Evolutionary conservation across 2,113 vertebrate genomes (phyloP).

Genomic region (Geothlypis trichas): DNA sequence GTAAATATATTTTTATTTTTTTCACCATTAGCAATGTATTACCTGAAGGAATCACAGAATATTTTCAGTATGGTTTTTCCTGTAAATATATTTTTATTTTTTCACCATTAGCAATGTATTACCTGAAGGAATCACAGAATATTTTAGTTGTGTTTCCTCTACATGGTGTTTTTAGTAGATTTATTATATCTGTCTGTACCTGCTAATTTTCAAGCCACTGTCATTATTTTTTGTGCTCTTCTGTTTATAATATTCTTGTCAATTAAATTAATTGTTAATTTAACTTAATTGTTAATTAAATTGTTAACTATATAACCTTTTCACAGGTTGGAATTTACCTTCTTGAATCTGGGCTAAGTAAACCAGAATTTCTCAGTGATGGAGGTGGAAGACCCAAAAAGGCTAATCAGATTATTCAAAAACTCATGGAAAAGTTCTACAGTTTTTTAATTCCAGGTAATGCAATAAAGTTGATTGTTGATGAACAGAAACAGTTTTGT

Average conservation of each 20-base stretch:
- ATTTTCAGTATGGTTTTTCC: no score
- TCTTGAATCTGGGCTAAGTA: constrained; percentile 86
- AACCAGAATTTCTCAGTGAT: constrained; percentile 90
- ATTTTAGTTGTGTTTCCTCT: neutral
- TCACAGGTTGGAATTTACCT: constrained; percentile 89
- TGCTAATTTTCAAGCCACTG: neutral
- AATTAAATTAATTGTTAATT: neutral
- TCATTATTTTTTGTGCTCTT: neutral
- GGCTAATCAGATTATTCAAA: constrained; percentile 91
- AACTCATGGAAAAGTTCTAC: constrained; percentile 91
- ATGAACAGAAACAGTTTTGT: neutral
- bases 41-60: no score
- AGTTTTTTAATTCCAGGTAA: constrained; percentile 90
- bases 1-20: no score
- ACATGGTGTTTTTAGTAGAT: neutral
- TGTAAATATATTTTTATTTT: no score
- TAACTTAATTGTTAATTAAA: constrained; percentile 27
- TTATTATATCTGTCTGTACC: neutral
- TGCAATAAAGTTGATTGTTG: neutral
- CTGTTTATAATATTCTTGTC: neutral
- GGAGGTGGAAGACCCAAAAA: constrained; percentile 90
- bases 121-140: neutral
- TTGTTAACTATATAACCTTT: neutral
- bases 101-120: neutral
- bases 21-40: no score